Evolutionary conservation across 2,113 vertebrate genomes (phyloP).

Genomic region (Thalassoma bifasciatum): DNA sequence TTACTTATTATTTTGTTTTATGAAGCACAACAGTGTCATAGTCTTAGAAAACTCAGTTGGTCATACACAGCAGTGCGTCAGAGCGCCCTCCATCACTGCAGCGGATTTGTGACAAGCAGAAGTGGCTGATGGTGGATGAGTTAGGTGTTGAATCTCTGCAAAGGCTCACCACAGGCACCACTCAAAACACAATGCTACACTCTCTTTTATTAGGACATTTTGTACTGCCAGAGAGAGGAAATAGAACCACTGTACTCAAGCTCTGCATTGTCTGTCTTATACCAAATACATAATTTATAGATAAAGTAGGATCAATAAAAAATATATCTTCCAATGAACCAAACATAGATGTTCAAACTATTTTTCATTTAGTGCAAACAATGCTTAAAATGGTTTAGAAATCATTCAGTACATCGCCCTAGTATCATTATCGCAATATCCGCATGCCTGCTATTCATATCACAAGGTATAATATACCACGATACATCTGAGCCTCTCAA

Average conservation of each 20-base stretch:
- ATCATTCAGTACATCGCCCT: not conserved
- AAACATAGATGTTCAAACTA: not conserved
- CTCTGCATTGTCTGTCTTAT: no score
- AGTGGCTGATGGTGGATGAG: conserved; percentile 45
- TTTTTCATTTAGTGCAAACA: not conserved
- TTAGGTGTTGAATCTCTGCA: conserved; percentile 16
- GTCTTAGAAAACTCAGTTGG: not conserved
- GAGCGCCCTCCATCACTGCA: conserved; percentile 11
- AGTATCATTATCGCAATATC: no score
- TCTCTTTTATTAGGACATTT: not conserved
- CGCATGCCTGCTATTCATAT: no score
- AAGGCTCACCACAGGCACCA: conserved; percentile 4
- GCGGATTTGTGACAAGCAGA: conserved; percentile 36
- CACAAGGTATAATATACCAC: no score
- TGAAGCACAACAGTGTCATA: not conserved
- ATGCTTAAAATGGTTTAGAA: not conserved
- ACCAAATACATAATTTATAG: no score
- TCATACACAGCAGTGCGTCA: not conserved
- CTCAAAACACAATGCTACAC: not conserved
- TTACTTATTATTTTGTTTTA: not conserved
- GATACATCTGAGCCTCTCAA: no score
- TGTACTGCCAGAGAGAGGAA: not conserved
- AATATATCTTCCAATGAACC: no score
- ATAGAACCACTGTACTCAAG: not conserved
- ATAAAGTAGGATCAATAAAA: no score